Percentiles rank a stretch among this genome's conserved stretches.
phyloP scores from a whole-genome alignment of 2,888 invertebrate species.

The Agrochola circellaris region DNA sequence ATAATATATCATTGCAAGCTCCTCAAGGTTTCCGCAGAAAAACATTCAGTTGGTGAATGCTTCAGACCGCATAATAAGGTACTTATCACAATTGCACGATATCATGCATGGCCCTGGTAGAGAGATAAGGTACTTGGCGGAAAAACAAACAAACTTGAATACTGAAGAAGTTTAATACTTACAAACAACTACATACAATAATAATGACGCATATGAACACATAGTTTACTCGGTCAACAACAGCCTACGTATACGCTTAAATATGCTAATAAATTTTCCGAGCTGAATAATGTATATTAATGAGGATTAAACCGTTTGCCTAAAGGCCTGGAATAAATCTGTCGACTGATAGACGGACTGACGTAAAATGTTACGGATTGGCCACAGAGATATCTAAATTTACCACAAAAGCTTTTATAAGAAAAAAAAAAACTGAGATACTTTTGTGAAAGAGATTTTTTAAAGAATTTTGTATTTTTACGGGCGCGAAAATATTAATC shows the following conservation, averaged over 20 bases:
- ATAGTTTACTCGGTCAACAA: conserved; percentile 44
- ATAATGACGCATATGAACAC: conserved; percentile 39
- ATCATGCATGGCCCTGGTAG: conserved; percentile 24
- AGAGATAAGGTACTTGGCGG: conserved; percentile 34
- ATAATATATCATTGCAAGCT: neutral
- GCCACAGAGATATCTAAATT: conserved; percentile 38
- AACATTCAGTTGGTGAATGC: neutral
- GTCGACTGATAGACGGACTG: conserved; percentile 25
- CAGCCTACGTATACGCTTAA: conserved; percentile 38
- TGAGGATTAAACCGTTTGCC: conserved; percentile 54
- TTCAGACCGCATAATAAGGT: conserved; percentile 4
- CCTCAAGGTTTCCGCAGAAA: neutral
- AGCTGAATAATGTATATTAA: conserved; percentile 61
- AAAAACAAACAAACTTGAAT: conserved; percentile 43
- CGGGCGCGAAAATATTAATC: conserved; percentile 23
- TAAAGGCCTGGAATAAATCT: conserved; percentile 49
- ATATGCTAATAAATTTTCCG: conserved; percentile 60
- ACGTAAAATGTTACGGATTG: conserved; percentile 19
- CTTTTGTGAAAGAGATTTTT: conserved; percentile 12
- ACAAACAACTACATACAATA: conserved; percentile 18
- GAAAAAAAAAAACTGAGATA: neutral
- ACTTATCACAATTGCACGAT: conserved; percentile 24
- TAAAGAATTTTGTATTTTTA: conserved; percentile 20
- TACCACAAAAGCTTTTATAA: conserved; percentile 18
- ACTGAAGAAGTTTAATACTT: conserved; percentile 42